A percentile compares a stretch with the other conserved stretches of the same genome.
phyloP scores from a whole-genome alignment of 1,140 invertebrate genomes.

The Heliothis virescens region DNA sequence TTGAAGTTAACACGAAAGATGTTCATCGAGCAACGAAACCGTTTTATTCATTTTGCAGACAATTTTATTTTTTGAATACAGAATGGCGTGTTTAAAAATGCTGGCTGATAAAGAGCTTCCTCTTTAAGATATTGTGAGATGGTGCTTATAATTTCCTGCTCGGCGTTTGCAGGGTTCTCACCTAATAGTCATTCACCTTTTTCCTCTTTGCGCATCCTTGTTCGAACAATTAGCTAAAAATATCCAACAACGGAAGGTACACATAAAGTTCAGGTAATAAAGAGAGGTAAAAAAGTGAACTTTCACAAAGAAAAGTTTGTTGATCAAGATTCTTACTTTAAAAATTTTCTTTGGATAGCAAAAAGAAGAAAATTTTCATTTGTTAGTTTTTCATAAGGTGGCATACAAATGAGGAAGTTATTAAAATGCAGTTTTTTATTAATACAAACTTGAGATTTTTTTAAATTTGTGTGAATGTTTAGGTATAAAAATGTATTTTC shows the following conservation, averaged over 20 bases:
- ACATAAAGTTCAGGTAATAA: conserved; percentile 11
- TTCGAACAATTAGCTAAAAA: conserved; percentile 12
- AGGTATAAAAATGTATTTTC: no score
- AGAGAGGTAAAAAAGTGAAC: conserved; percentile 19
- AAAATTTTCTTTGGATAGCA: conserved; percentile 12
- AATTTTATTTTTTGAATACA: conserved; percentile 20
- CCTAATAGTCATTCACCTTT: conserved; percentile 12
- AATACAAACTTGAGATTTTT: no score
- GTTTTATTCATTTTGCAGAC: conserved; percentile 31
- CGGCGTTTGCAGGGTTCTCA: conserved; percentile 7
- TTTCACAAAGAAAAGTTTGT: conserved; percentile 17
- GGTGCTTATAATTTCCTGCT: conserved; percentile 35
- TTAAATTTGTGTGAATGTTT: no score
- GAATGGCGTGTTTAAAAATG: neutral
- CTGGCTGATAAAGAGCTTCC: conserved; percentile 9
- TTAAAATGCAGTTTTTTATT: no score
- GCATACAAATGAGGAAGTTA: neutral
- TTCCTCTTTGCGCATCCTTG: conserved; percentile 12
- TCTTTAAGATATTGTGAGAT: conserved; percentile 23
- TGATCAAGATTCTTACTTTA: conserved; percentile 13
- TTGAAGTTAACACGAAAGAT: conserved; percentile 45
- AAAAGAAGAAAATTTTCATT: neutral
- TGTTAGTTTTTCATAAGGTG: conserved; percentile 20
- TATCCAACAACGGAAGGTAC: neutral
- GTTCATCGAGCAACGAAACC: conserved; percentile 33